Base-by-base conservation (phyloP, 2,888 invertebrate genomes). In the Microplitis manilae region DNA sequence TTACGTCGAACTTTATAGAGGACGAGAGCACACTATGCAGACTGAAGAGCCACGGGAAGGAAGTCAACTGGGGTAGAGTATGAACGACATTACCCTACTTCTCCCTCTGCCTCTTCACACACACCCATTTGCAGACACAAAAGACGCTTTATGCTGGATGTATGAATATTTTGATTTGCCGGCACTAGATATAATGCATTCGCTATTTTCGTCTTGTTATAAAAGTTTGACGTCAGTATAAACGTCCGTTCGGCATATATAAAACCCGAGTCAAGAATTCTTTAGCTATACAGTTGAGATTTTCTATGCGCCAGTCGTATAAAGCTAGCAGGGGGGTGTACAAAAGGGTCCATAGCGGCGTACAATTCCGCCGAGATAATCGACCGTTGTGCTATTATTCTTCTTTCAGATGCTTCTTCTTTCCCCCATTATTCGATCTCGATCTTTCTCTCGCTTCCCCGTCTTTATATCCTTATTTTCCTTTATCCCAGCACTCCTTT, bases 131-230 rank as follows among this genome's bases (percentile, higher is more conserved):
- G 6, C 50, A 50, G 4, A 39, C 64, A 65, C 64, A 73, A 60
- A 73, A 77, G 65, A 70, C 40, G 70, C 20, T 77, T 79, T 70
- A 72, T 60, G 75, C 64, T 13, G 30, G 38, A 50, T 75, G 77
- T 77, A 77, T 78, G 79, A 75, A 80, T 50, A 50, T 81, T 69
- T 65, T 75, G 73, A 80, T 78, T 77, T 78, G 73, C 69, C 73
- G 75, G 68, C 59, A 72, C 79, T 77, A 80, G 79, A 77, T 13
- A 50, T 50, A 82, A 84, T 77, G 81, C 80, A 82, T 84, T 83
- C 77, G 81, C 79, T 77, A 83, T 82, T 83, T 76, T 79, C 64
- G 68, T 67, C 75, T 40, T 77, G 79, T 72, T 50, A 76, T 76
- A 80, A 81, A 81, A 79, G 79, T 79, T 77, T 75, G 62, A 73